Base-by-base conservation (phyloP, 2,113 vertebrate genomes). In the Telmatochromis brachygnathus region DNA sequence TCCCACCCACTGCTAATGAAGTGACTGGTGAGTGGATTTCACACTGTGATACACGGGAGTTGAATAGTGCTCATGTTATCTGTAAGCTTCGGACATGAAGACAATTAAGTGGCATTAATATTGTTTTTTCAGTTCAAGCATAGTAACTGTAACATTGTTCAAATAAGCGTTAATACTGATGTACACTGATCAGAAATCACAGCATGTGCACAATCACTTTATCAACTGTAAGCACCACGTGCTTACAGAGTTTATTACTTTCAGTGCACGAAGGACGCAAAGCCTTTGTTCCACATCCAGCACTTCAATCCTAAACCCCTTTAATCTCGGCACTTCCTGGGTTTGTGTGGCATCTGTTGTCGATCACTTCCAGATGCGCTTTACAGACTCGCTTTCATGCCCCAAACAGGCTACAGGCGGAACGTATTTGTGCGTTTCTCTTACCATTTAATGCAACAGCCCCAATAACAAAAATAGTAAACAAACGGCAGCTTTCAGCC, bases 41-140 rank as follows among this genome's bases (percentile, higher is more conserved):
- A 75, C 26, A 8, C 15, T 30, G 70, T 0, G 23, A 77, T 30
- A 75, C 23, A 75, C 3, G 42, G 21, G 9, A 4, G 42, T 12
- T 4, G 17, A 28, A 12, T 11, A 10, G 13, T 7, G 33, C 0
- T 65, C 0, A 5, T 35, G 1, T 60, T 0, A 60, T 49, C 23
- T 77, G 70, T 13, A 47, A 47, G 15, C 2, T 77, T 12, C 2
- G 2, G 70, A 49, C 70, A 19, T 75, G 4, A 47, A 47, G 70
- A 5, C 0, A 28, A 28, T 0, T 45, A 75, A 28, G 23, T 28
- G 5, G 8, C 14, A 75, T n/a, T 30, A 5, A 30, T 77, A 19
- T 28, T 77, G 9, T 39, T 26, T 28, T 2, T 14, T 8, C 30
- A 5, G 10, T 45, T 70, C n/a, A 8, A 70, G 3, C 5, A 10